phyloP scores from a whole-genome alignment of 1,140 invertebrate genomes.

The Idris sp. region DNA sequence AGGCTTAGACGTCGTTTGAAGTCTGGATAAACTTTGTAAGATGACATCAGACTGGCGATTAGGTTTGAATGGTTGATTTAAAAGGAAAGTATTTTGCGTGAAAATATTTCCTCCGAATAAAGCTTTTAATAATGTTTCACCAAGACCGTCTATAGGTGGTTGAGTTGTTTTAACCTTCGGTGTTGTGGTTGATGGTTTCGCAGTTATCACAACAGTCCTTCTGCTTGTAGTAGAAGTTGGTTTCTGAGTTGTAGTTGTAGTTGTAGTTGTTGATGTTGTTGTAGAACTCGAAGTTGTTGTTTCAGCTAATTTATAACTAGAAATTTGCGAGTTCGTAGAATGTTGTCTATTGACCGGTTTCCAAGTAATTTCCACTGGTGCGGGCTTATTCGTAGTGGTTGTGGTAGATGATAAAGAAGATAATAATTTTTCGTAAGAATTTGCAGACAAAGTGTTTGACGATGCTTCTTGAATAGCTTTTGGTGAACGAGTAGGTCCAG shows the following conservation, averaged over 20 bases:
- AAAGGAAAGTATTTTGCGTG: conserved; percentile 39
- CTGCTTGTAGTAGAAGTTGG: conserved; percentile 42
- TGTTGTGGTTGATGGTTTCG: conserved; percentile 63
- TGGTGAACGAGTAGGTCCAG: conserved; percentile 70
- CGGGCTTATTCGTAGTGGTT: conserved; percentile 58
- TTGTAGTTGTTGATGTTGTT: conserved; percentile 15
- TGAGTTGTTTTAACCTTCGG: conserved; percentile 54
- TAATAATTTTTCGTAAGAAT: conserved; percentile 15
- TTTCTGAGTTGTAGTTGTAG: conserved; percentile 34
- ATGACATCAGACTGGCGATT: conserved; percentile 29
- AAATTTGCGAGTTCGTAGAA: conserved; percentile 4
- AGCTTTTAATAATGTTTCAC: conserved; percentile 67
- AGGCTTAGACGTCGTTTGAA: conserved; percentile 51
- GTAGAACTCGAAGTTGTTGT: conserved; percentile 45
- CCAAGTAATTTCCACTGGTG: conserved; percentile 43
- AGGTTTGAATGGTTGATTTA: conserved; percentile 10
- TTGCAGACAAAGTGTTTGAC: conserved; percentile 60
- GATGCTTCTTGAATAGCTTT: conserved; percentile 69
- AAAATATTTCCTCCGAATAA: conserved; percentile 71
- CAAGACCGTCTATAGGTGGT: conserved; percentile 65
- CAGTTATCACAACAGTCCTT: conserved; percentile 54
- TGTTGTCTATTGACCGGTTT: conserved; percentile 44
- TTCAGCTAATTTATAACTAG: no score
- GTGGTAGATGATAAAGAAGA: conserved; percentile 43
- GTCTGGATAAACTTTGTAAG: conserved; percentile 20